Conservation (phyloP, 2,888 invertebrate genomes). For the Pristionchus entomophagus region DNA sequence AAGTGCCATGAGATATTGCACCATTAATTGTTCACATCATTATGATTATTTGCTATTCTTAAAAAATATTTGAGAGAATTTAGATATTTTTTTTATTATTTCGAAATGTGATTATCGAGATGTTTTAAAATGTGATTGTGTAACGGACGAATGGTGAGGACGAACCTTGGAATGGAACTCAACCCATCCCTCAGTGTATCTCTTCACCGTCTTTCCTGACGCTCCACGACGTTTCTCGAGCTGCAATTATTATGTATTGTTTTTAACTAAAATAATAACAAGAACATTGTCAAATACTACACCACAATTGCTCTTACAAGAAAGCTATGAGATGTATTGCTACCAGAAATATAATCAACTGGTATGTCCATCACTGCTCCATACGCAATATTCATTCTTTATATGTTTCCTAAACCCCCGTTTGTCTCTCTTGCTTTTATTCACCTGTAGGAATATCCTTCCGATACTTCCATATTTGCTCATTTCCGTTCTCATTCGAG, state of each 20-base stretch:
- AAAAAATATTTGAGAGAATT: too few relatives aligned
- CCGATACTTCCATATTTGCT: conserved; percentile 68
- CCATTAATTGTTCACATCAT: too few relatives aligned
- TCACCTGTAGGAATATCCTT: conserved; percentile 66
- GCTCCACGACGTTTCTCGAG: conserved; percentile 37
- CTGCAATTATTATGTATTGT: not conserved
- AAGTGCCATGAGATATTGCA: too few relatives aligned
- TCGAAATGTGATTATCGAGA: too few relatives aligned
- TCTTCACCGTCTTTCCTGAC: conserved; percentile 51
- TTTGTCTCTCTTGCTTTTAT: not conserved
- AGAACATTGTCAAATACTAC: too few relatives aligned
- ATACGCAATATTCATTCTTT: not conserved
- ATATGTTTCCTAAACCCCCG: not conserved
- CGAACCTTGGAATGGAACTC: conserved; percentile 67
- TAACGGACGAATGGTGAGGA: too few relatives aligned
- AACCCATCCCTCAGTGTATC: conserved; percentile 74
- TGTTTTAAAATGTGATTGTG: too few relatives aligned
- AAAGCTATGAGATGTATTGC: too few relatives aligned
- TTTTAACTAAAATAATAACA: too few relatives aligned
- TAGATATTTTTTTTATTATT: too few relatives aligned
- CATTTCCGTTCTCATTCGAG: conserved; percentile 63
- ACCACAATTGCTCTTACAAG: too few relatives aligned
- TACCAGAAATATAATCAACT: not conserved
- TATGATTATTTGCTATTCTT: too few relatives aligned
- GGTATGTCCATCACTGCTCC: not conserved